Percentiles rank a stretch among this genome's conserved stretches.
These are phyloP conservation scores for Keiferia lycopersicella DNA, from an alignment of 2,888 invertebrate genomes.

Conservation along the genomic window DNA sequence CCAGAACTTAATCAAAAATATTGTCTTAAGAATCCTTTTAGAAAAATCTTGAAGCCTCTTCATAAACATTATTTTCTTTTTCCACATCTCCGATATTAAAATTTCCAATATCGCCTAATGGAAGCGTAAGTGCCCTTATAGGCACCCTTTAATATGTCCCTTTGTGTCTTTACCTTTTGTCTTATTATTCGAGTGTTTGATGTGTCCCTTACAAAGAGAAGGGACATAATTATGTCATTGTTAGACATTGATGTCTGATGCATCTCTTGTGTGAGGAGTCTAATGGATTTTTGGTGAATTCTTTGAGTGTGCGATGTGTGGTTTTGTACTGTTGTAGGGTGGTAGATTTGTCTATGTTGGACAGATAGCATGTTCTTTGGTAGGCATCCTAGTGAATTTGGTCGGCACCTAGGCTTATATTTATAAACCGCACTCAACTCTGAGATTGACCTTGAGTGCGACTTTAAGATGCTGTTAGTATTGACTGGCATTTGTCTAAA, in stretches of 20 bases:
- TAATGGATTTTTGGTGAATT: slow-evolving; percentile 21
- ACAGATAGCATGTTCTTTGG: too few species aligned
- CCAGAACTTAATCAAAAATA: too few species aligned
- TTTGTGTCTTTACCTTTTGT: slow-evolving; percentile 64
- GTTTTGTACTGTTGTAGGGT: too few species aligned
- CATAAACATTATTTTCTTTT: not conserved
- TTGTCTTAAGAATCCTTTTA: too few species aligned
- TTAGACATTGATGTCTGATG: slow-evolving; percentile 25
- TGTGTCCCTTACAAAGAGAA: slow-evolving; percentile 53
- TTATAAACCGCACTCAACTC: too few species aligned
- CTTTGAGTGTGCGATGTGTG: not conserved
- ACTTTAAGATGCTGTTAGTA: too few species aligned
- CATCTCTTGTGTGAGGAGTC: not conserved
- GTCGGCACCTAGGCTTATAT: too few species aligned
- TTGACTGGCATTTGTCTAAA: too few species aligned
- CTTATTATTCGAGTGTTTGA: slow-evolving; percentile 68
- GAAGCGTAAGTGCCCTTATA: slow-evolving; percentile 52
- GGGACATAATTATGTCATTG: slow-evolving; percentile 66
- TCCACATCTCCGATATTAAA: slow-evolving; percentile 79
- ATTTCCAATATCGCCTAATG: slow-evolving; percentile 82
- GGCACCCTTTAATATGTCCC: slow-evolving; percentile 49
- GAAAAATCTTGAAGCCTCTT: too few species aligned
- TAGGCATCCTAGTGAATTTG: too few species aligned
- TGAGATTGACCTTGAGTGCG: too few species aligned
- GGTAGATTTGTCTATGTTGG: too few species aligned